These are phyloP conservation scores for Mastigias papua DNA, from an alignment of 30 jellyfish, hydroid and myxozoan genomes.

Conservation along the genomic window DNA sequence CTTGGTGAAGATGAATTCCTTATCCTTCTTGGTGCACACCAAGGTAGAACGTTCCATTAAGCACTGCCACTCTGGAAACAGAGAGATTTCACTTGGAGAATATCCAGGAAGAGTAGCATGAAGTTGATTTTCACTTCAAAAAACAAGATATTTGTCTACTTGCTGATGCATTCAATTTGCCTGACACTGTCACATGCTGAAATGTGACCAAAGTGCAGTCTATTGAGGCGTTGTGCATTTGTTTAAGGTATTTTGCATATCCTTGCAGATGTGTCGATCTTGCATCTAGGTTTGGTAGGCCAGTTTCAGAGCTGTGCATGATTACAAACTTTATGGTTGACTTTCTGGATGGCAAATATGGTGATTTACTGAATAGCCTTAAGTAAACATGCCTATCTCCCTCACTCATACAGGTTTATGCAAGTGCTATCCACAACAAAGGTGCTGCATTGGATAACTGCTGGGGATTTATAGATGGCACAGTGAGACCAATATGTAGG, in stretches of 20 bases:
- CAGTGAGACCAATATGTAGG: conserved; percentile 63
- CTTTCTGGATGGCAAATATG: background rate
- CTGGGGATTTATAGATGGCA: conserved; percentile 69
- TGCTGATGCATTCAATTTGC: background rate
- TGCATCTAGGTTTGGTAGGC: background rate
- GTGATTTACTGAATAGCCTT: background rate
- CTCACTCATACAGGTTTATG: conserved; percentile 4
- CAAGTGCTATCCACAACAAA: conserved; percentile 40
- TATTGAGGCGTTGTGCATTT: background rate
- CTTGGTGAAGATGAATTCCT: no score
- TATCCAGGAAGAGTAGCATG: no score
- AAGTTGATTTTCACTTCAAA: background rate
- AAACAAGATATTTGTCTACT: background rate
- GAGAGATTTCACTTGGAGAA: no score
- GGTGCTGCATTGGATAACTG: conserved; percentile 71
- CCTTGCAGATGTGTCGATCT: background rate
- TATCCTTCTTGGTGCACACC: no score
- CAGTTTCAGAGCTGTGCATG: background rate
- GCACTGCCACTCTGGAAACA: no score
- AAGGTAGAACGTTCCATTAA: no score
- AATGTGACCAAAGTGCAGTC: background rate
- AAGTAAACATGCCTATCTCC: no score
- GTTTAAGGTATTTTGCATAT: background rate
- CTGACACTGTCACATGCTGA: background rate
- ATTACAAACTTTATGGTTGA: background rate